Percentiles rank a stretch among this genome's conserved stretches.
phyloP scores from a whole-genome alignment of 1,140 invertebrate genomes.

The Hypothenemus hampei region DNA sequence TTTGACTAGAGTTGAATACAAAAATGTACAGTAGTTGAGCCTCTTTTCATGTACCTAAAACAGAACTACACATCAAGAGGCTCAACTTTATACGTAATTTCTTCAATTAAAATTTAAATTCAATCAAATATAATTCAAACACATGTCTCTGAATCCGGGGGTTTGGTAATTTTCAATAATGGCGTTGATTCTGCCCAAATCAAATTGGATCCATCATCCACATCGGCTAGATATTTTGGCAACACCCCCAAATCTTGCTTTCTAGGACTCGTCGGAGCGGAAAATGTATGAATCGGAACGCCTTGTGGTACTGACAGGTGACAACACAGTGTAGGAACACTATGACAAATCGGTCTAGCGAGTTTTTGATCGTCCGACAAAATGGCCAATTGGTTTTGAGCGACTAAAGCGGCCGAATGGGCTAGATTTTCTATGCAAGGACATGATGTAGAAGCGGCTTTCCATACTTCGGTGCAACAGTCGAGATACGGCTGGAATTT shows the following conservation, averaged over 20 bases:
- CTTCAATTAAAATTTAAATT: too few species aligned
- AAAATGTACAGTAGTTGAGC: too few species aligned
- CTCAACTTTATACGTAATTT: too few species aligned
- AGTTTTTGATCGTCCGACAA: constrained; percentile 36
- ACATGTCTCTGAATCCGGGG: constrained; percentile 19
- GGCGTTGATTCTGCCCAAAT: constrained; percentile 46
- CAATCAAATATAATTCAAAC: too few species aligned
- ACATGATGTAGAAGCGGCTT: constrained; percentile 54
- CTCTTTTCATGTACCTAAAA: too few species aligned
- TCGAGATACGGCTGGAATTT: too few species aligned
- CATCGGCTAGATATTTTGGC: constrained; percentile 40
- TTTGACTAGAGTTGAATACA: too few species aligned
- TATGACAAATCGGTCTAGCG: constrained; percentile 29
- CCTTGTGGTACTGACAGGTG: constrained; percentile 30
- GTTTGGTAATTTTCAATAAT: constrained; percentile 42
- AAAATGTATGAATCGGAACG: constrained; percentile 38
- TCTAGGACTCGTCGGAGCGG: constrained; percentile 50
- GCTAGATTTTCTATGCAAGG: constrained; percentile 56
- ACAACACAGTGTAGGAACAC: constrained; percentile 42
- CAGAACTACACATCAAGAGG: too few species aligned
- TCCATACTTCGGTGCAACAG: constrained; percentile 46
- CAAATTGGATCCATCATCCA: constrained; percentile 45
- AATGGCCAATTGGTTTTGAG: constrained; percentile 41
- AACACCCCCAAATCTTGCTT: constrained; percentile 36
- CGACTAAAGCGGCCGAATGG: constrained; percentile 40